phyloP scores from a whole-genome alignment of 2,113 vertebrate genomes.

The Elachura formosa region DNA sequence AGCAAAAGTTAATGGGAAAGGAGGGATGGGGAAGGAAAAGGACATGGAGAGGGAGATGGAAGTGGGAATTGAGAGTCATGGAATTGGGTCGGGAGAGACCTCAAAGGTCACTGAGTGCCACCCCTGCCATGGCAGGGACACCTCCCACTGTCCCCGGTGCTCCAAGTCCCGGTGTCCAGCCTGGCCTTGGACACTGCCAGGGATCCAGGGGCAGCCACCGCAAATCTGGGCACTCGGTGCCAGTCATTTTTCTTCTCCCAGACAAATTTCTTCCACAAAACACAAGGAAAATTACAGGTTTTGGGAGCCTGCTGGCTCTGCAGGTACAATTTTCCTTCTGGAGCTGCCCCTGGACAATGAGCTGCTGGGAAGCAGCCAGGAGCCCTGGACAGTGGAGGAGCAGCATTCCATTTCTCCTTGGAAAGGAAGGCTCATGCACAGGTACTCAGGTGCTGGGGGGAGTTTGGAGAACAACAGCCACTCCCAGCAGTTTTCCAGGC shows the following conservation, averaged over 20 bases:
- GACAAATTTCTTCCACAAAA: not conserved
- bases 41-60: not conserved
- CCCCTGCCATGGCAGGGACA: not conserved
- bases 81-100: not conserved
- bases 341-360: not conserved
- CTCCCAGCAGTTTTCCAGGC: not conserved
- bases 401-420: not conserved
- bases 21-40: not conserved
- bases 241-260: not conserved
- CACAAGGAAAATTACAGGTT: rapidly evolving
- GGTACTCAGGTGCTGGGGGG: not conserved
- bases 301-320: not conserved
- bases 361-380: not conserved
- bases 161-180: rapidly evolving
- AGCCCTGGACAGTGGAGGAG: not conserved
- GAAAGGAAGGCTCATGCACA: not conserved
- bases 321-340: not conserved
- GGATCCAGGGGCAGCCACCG: not conserved
- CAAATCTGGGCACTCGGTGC: rapidly evolving
- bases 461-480: rapidly evolving
- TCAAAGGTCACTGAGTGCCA: not conserved
- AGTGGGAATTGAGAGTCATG: not conserved
- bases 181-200: not conserved
- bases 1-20: not conserved
- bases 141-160: rapidly evolving